Base-by-base conservation (phyloP, 1,140 invertebrate species). In the Papilio helenus region DNA sequence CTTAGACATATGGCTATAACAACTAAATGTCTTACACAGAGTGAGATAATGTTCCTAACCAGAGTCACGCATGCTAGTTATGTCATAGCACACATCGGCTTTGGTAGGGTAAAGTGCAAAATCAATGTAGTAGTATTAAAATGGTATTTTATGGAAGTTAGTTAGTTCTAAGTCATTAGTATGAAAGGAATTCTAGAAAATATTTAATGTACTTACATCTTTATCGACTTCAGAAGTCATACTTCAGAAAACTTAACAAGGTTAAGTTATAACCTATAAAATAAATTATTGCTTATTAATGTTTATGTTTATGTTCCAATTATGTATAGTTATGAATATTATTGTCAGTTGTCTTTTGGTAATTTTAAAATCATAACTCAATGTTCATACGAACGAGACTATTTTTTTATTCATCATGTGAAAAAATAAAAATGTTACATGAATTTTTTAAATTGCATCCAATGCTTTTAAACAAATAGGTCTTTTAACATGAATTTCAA, bases 21-120 rank as follows among this genome's bases (percentile, higher is more conserved):
- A 90, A 82, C 78, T 76, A 82, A 29, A 88, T 78, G 86, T 92
- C 89, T 87, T 94, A 94, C 92, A 94, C 92, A 81, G 89, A 93
- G 86, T 89, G 89, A 90, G 74, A 65, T 88, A 86, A 89, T 94
- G 91, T 94, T 91, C 92, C 92, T 94, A 93, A 80, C 92, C 91
- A 93, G 91, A 94, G 92, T 93, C 91, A 93, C 82, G 84, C 79
- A 87, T 88, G 91, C 83, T 89, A 90, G 85, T 81, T 80, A 16
- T 72, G 71, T 82, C 86, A 88, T 82, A 86, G 81, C 89, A 91
- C 80, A 88, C 91, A 93, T 91, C 92, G 92, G 92, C 92, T 94
- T 94, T 92, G 90, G 91, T 92, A 94, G 92, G 92, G 93, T 92
- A 55, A n/a, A n/a, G 5, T 8, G 34, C 7, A 39, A 39, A 39